Percentiles rank a stretch among this genome's conserved stretches.
These are phyloP conservation scores for Lepidonotus clava DNA, from an alignment of 2,888 invertebrate species.

Conservation along the genomic window DNA sequence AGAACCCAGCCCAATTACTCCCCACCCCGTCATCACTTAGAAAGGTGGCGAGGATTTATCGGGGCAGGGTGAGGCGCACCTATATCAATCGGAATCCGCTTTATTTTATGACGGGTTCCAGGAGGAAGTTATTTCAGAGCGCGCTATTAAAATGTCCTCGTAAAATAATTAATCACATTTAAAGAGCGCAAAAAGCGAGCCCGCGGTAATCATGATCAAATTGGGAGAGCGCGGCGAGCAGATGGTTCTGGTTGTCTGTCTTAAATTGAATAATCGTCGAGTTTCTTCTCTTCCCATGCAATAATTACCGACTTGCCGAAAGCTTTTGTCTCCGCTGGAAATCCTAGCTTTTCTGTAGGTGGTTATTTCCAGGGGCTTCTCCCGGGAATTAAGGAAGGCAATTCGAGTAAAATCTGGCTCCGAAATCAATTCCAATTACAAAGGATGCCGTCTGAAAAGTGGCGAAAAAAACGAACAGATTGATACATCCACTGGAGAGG, in stretches of 20 bases:
- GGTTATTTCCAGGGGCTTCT: neutral
- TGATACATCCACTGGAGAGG: no score
- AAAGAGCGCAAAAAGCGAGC: neutral
- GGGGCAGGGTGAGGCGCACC: neutral
- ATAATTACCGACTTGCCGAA: neutral
- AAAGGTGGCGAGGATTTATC: neutral
- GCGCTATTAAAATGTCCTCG: slow-evolving; percentile 12
- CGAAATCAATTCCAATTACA: neutral
- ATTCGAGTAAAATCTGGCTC: neutral
- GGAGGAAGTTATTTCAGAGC: neutral
- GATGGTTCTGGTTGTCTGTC: slow-evolving; percentile 18
- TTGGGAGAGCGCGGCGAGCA: neutral
- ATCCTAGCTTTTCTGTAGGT: neutral
- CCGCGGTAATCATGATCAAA: slow-evolving; percentile 12
- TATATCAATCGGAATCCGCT: neutral
- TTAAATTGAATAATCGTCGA: slow-evolving; percentile 24
- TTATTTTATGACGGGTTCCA: neutral
- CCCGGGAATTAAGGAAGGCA: neutral
- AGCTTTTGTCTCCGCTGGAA: neutral
- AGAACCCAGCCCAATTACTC: neutral
- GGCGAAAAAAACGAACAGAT: no score
- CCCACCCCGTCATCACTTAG: neutral
- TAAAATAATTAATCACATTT: slow-evolving; percentile 24
- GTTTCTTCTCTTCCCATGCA: neutral
- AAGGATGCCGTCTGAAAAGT: no score